Conservation (phyloP, 2,888 invertebrate genomes). For the Epistrophe eligans region DNA sequence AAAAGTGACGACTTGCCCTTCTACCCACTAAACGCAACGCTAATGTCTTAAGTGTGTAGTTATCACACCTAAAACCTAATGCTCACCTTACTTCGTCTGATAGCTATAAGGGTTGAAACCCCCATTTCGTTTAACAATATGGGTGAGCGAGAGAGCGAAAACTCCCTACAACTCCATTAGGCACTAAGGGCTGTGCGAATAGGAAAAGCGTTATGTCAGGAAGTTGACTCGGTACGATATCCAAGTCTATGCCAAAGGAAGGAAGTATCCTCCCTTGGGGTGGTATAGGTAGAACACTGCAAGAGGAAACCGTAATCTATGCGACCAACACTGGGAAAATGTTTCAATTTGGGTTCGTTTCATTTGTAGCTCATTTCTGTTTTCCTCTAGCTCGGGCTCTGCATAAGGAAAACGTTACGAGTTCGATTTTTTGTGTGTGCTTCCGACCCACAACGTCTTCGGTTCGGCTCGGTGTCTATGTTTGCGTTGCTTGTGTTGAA, state of each 20-base stretch:
- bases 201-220: slow-evolving; percentile 68
- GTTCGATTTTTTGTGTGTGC: slow-evolving; percentile 48
- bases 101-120: slow-evolving; percentile 66
- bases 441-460: slow-evolving; percentile 47
- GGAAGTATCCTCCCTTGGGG: slow-evolving; percentile 66
- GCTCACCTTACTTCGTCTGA: slow-evolving; percentile 51
- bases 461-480: slow-evolving; percentile 40
- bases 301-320: slow-evolving; percentile 71
- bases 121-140: slow-evolving; percentile 27
- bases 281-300: slow-evolving; percentile 46
- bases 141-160: slow-evolving; percentile 70
- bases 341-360: slow-evolving; percentile 75
- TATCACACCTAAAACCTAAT: slow-evolving; percentile 70
- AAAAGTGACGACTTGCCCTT: not conserved
- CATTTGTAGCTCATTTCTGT: slow-evolving; percentile 67
- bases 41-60: slow-evolving; percentile 28
- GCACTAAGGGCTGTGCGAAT: slow-evolving; percentile 64
- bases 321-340: slow-evolving; percentile 71
- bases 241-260: slow-evolving; percentile 21
- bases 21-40: not conserved
- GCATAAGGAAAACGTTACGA: slow-evolving; percentile 57
- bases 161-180: slow-evolving; percentile 40
- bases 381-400: slow-evolving; percentile 45
- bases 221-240: slow-evolving; percentile 44
- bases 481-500: slow-evolving; percentile 58